Percentiles rank a stretch among this genome's conserved stretches.
Evolutionary conservation across 2,797 vertebrate genomes (phyloP).

Genomic region (Oryzias dopingdopingensis): DNA sequence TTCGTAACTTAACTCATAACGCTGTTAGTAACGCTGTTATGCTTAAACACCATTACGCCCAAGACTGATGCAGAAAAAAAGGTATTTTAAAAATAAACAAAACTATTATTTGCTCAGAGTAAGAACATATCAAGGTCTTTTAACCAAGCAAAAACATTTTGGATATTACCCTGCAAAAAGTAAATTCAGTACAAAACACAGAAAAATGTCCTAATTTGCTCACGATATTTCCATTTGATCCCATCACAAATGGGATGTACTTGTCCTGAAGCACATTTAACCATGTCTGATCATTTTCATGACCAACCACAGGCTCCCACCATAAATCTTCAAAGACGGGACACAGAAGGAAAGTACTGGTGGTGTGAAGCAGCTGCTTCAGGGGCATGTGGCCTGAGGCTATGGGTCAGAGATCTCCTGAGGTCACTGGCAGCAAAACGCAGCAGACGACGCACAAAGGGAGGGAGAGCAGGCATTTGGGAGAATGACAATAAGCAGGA

Average conservation of each 20-base stretch:
- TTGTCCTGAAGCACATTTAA: constrained; percentile 1
- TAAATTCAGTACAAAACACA: too few species aligned
- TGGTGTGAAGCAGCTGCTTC: constrained; percentile 43
- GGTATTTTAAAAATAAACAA: too few species aligned
- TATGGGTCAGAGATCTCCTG: constrained; percentile 47
- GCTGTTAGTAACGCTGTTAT: too few species aligned
- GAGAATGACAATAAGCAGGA: constrained; percentile 35
- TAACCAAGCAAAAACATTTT: too few species aligned
- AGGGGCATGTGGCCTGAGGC: constrained; percentile 35
- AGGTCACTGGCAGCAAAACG: constrained; percentile 40
- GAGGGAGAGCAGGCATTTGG: constrained; percentile 20
- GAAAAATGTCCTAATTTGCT: too few species aligned
- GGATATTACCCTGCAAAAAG: too few species aligned
- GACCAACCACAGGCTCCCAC: constrained; percentile 14
- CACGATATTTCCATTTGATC: too few species aligned
- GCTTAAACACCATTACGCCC: too few species aligned
- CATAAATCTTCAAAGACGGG: constrained; percentile 24
- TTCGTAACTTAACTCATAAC: too few species aligned
- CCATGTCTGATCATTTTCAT: constrained; percentile 3
- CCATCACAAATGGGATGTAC: constrained; percentile 8
- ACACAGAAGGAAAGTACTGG: constrained; percentile 6
- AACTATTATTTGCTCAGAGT: too few species aligned
- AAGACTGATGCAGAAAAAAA: too few species aligned
- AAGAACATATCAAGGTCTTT: too few species aligned
- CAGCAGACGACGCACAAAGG: constrained; percentile 22